These are phyloP conservation scores for Drosophila pseudotakahashii DNA, from an alignment of 2,888 invertebrate species.

Conservation along the genomic window DNA sequence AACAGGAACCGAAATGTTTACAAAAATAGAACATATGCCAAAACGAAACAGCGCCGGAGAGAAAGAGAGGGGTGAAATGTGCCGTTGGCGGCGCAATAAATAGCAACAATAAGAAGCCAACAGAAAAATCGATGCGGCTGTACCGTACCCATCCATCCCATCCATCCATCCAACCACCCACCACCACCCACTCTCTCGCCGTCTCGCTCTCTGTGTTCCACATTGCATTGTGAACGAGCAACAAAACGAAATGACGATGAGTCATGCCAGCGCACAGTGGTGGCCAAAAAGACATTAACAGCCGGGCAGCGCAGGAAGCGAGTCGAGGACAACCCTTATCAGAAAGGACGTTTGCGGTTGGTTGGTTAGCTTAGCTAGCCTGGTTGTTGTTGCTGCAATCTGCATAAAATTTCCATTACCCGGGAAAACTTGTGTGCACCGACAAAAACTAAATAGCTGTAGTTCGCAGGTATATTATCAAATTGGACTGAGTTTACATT, in stretches of 20 bases:
- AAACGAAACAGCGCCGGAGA: conserved; percentile 31
- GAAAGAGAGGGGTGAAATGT: conserved; percentile 61
- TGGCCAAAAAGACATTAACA: conserved; percentile 52
- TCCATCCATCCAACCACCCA: conserved; percentile 3
- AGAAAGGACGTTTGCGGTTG: conserved; percentile 80
- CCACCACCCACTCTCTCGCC: conserved; percentile 21
- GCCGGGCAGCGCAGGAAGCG: conserved; percentile 18
- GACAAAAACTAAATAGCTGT: background rate
- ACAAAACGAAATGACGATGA: conserved; percentile 64
- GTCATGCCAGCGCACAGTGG: conserved; percentile 70
- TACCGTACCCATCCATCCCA: conserved; percentile 12
- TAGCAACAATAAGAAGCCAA: conserved; percentile 74
- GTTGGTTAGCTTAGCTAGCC: conserved; percentile 1
- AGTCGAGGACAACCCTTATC: conserved; percentile 67
- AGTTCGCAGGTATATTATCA: background rate
- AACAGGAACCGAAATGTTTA: conserved; percentile 63
- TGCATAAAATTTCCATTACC: conserved; percentile 64
- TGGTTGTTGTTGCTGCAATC: conserved; percentile 35
- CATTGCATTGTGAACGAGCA: conserved; percentile 70
- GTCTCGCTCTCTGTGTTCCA: conserved; percentile 60
- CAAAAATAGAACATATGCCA: conserved; percentile 79
- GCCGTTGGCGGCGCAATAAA: conserved; percentile 66
- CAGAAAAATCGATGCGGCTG: conserved; percentile 78
- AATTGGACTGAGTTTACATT: background rate
- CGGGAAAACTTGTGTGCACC: conserved; percentile 14